A percentile compares a stretch with the other conserved stretches of the same genome.
These are phyloP conservation scores for Tadarida brasiliensis DNA, from an alignment of 2,797 vertebrate species.

Conservation along the genomic window DNA sequence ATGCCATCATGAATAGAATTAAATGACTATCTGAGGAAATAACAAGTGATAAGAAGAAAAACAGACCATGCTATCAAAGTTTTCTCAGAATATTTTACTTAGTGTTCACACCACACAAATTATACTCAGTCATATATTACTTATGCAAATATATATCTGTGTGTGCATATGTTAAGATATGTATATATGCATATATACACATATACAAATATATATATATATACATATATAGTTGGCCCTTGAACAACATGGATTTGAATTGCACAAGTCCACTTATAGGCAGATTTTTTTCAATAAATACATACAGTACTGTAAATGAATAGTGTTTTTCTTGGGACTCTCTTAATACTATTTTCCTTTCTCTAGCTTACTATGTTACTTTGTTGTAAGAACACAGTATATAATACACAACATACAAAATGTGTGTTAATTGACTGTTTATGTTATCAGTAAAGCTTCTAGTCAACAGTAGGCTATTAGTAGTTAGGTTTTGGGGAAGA, in stretches of 20 bases:
- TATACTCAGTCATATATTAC: background rate
- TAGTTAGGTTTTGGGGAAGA: too few species aligned
- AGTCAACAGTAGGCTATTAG: too few species aligned
- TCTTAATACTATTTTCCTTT: background rate
- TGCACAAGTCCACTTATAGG: background rate
- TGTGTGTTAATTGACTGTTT: background rate
- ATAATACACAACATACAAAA: background rate
- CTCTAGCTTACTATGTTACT: background rate
- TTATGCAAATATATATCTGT: background rate
- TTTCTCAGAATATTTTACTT: slow-evolving; percentile 25
- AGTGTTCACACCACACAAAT: background rate
- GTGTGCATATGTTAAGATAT: background rate
- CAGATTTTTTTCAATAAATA: background rate
- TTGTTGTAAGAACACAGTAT: background rate
- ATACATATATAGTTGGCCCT: background rate
- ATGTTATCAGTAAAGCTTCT: too few species aligned
- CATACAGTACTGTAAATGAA: background rate
- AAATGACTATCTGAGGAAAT: background rate
- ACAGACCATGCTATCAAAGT: background rate
- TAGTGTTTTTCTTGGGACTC: background rate
- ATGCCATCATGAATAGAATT: background rate
- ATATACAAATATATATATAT: background rate
- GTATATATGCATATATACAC: background rate
- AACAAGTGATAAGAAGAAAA: background rate
- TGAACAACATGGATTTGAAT: background rate